Base-by-base conservation (phyloP, 2,113 vertebrate species). In the Pomatorhinus ruficollis region DNA sequence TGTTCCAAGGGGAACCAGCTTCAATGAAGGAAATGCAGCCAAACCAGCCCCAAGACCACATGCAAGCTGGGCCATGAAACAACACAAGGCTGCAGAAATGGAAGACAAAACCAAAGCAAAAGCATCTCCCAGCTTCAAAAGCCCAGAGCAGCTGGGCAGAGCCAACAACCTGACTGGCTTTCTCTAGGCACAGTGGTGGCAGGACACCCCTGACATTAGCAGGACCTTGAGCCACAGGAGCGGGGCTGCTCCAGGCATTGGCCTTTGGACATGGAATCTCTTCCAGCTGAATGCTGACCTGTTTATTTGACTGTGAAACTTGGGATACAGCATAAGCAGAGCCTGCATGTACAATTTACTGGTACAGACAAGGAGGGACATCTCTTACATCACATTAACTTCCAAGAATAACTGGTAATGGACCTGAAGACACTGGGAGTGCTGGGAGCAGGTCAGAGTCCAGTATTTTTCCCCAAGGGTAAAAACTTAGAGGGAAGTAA, bases 261-360 rank as follows among this genome's bases (percentile, higher is more conserved):
- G 54, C 69, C 68, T 57, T 33, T 24, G 28, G 57, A 37, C 15
- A 10, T 2, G 21, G 50, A 37, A 61, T 47, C 24, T 31, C 37
- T 12, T 52, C 78, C 25, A 7, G 33, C 44, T 24, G 45, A 75
- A 25, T 1, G 10, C 59, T 50, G 45, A 52, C 10, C 31, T 37
- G 42, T 21, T 44, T 25, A 15, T 30, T 15, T 47, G 30, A 15
- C 31, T 61, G 40, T 61, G n/a, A 49, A 81, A 56, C 27, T 53
- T 2, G 0, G 78, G 35, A 50, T 5, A 9, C 20, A 18, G 54
- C 8, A 18, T 0, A 13, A 75, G 53, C 35, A 70, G 1, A n/a
- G 50, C 28, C 56, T 40, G 39, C 21, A 35, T 2, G 12, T 21
- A 40, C n/a, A 16, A 11, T 42, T 72, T 6, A 61, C 31, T 8